Evolutionary conservation across 2,888 invertebrate species (phyloP), one percentile per base, ranked within the genome.

Genomic region (Amphipoea lucens): DNA sequence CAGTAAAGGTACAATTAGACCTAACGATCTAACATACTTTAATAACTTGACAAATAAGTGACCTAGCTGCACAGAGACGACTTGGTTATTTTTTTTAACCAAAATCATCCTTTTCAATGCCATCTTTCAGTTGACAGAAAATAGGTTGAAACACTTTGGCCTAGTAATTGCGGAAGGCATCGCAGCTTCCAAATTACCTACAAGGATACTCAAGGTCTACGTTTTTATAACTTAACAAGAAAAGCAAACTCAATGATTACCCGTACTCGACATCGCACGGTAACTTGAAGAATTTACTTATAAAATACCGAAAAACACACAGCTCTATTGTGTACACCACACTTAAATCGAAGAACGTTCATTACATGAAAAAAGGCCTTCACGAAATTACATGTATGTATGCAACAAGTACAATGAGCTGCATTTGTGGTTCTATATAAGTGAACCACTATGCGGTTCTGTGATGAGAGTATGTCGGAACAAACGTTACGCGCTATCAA

Each of bases 321-420:
- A 40, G 23, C 23, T 45, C 14, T 17, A 42, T 23, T 60, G 82
- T 82, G 82, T 82, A 81, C 60, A 81, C 60, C 68, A 60, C 51
- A 82, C 83, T 86, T 65, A 65, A 74, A 82, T 45, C 51, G 45
- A 63, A 74, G 51, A 78, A 68, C 78, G 51, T 17, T 82, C 62
- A 75, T 75, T 54, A 75, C 6, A 67, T 48, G 87, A 74, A 87
- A 84, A 83, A 83, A 68, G 29, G 29, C 54, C 82, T 81, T 66
- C 66, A 54, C n/a, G 4, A 60, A 74, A 74, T 74, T 40, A 87
- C 60, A 65, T 40, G 60, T 57, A n/a, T 36, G 20, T 78, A 68
- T 70, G 79, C 63, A 84, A 87, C 63, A 57, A 62, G 57, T 45
- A 68, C 62, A 73, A 68, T 57, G 77, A 42, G 68, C 20, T 65